phyloP scores from a whole-genome alignment of 92 coral and sea anemone genomes.

The Porites evermanni region DNA sequence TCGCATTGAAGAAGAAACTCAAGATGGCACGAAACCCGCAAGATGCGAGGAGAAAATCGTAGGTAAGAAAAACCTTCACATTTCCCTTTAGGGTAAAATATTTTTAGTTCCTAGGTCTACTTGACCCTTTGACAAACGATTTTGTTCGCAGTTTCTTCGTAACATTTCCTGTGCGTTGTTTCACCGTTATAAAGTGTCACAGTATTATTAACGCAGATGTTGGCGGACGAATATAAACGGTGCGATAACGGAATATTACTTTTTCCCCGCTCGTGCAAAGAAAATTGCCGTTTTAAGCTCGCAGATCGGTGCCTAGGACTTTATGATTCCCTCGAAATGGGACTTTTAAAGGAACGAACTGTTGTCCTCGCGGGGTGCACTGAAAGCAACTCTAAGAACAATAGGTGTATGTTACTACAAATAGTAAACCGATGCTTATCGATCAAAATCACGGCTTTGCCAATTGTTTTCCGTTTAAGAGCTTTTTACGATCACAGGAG shows the following conservation, averaged over 20 bases:
- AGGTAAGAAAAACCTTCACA: conserved; percentile 52
- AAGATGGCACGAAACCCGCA: conserved; percentile 34
- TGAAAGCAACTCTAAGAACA: conserved; percentile 76
- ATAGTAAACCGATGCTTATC: conserved; percentile 89
- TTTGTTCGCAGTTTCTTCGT: conserved; percentile 70
- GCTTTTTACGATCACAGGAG: conserved; percentile 32
- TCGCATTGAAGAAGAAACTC: conserved; percentile 41
- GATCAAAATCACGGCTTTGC: conserved; percentile 74
- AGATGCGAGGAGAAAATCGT: conserved; percentile 4
- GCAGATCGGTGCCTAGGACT: conserved; percentile 1
- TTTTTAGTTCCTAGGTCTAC: conserved; percentile 43
- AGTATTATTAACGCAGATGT: conserved; percentile 45
- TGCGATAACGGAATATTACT: conserved; percentile 43
- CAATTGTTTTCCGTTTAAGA: conserved; percentile 44
- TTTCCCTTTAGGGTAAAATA: conserved; percentile 30
- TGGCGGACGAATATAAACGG: conserved; percentile 28
- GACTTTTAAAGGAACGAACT: conserved; percentile 31
- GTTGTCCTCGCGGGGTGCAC: conserved; percentile 62
- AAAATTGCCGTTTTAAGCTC: not conserved
- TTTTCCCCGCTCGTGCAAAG: conserved; percentile 12
- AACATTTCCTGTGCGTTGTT: conserved; percentile 80
- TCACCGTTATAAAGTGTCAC: conserved; percentile 93
- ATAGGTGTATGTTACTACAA: conserved; percentile 82
- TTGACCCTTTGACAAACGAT: conserved; percentile 78
- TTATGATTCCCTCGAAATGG: conserved; percentile 45